Base-by-base conservation (phyloP, 2,888 invertebrate species). In the Deilephila porcellus region DNA sequence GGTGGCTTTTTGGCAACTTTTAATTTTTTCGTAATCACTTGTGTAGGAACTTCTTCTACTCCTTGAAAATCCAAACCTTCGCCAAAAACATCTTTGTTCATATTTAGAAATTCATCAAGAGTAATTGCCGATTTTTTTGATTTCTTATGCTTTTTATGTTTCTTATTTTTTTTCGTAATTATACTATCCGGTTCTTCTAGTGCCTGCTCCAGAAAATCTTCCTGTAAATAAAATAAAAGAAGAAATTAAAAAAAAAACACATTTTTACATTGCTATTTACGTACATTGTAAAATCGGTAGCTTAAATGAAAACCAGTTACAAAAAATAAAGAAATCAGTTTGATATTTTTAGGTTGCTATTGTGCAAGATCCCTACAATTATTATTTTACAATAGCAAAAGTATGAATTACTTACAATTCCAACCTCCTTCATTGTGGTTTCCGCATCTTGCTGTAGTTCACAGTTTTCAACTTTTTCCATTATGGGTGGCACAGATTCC, bases 61-160 rank as follows among this genome's bases (percentile, higher is more conserved):
- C 94, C 94, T 77, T 94, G 91, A 77, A 93, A 88, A 81, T 94
- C 91, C 73, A 94, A 80, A 32, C 88, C 93, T 83, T 94, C 93
- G 52, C 94, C 94, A 83, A 95, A 95, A 3, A 95, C 92, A 80
- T 95, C 94, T 79, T 90, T 89, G 78, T 95, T 94, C 95, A 95
- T 95, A 79, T 90, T 94, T 32, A 95, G 79, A 76, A 95, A 95
- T 77, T 95, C 93, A 79, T 94, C 93, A 19, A 95, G 86, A 20
- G 95, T 94, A 75, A 95, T 95, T 14, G 94, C 89, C 2, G 90
- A 75, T 76, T 93, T 94, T 79, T 94, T 94, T 0, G 93, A 91
- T 78, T 93, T 93, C 80, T 93, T 94, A 76, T 92, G 93, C 81
- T 94, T 94, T 78, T 93, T 94, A 75, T 91, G 91, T 79, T 94